phyloP scores from a whole-genome alignment of 1,140 invertebrate species.

The Drosophila fuyamai region DNA sequence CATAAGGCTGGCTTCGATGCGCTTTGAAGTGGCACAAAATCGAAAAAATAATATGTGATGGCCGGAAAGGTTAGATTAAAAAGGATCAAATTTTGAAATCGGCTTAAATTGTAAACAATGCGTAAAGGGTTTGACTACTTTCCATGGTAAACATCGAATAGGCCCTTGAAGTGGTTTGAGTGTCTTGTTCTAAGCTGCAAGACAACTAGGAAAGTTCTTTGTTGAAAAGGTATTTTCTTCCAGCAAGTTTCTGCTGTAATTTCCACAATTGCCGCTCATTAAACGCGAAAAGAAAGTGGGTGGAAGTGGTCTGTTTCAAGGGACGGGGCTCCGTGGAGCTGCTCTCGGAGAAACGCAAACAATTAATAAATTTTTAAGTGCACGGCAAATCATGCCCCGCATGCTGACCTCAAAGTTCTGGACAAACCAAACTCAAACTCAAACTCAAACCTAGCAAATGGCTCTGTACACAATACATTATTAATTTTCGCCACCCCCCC shows the following conservation, averaged over 20 bases:
- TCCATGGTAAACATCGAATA: neutral
- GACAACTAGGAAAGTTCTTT: neutral
- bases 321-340: neutral
- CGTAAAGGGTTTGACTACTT: neutral
- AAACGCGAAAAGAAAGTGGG: slow-evolving; percentile 17
- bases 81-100: slow-evolving; percentile 20
- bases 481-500: slow-evolving; percentile 56
- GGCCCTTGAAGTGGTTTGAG: neutral
- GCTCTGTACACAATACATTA: slow-evolving; percentile 79
- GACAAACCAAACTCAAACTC: slow-evolving; percentile 50
- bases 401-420: slow-evolving; percentile 56
- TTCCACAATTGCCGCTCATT: slow-evolving; percentile 62
- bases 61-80: slow-evolving; percentile 58
- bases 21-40: slow-evolving; percentile 70
- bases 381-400: slow-evolving; percentile 63
- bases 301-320: neutral
- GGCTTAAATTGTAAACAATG: slow-evolving; percentile 4
- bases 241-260: slow-evolving; percentile 27
- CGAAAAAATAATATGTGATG: slow-evolving; percentile 52
- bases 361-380: slow-evolving; percentile 83
- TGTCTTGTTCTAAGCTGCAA: neutral
- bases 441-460: slow-evolving; percentile 61
- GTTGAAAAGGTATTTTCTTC: neutral
- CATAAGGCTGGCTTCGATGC: slow-evolving; percentile 62
- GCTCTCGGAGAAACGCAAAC: slow-evolving; percentile 61